Percentiles rank a stretch among this genome's conserved stretches.
Evolutionary conservation across 2,113 vertebrate species (phyloP).

Genomic region (Poecilia latipinna): DNA sequence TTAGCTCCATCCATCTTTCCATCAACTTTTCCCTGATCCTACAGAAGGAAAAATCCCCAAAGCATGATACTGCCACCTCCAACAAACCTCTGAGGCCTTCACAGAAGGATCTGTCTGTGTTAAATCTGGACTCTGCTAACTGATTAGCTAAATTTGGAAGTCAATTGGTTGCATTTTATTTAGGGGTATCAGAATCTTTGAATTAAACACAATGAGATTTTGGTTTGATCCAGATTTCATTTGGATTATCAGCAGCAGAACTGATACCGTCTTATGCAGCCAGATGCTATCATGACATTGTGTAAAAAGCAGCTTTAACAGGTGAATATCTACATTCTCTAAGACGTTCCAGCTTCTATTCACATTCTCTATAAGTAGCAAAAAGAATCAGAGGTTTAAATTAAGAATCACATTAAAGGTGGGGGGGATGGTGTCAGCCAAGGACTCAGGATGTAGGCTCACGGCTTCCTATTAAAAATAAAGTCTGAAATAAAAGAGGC

Average conservation of each 20-base stretch:
- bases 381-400: conserved; percentile 23
- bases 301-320: background rate
- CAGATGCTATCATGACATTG: background rate
- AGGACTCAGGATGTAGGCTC: conserved; percentile 32
- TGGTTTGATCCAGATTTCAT: background rate
- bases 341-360: background rate
- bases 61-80: too few relatives aligned
- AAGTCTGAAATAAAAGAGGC: conserved; percentile 48
- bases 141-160: too few relatives aligned
- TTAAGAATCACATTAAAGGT: background rate
- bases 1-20: too few relatives aligned
- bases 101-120: too few relatives aligned
- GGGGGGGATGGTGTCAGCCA: conserved; percentile 14
- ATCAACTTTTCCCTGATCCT: too few relatives aligned
- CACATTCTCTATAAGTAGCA: background rate
- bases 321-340: background rate
- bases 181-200: background rate
- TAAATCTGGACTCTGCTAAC: too few relatives aligned
- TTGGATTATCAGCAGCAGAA: too few relatives aligned
- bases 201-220: background rate
- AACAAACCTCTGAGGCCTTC: too few relatives aligned
- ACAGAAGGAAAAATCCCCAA: too few relatives aligned
- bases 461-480: conserved; percentile 40
- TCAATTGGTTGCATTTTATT: background rate
- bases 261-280: background rate